Evolutionary conservation across 2,113 vertebrate genomes (phyloP).

Genomic region (Microtus oregoni): DNA sequence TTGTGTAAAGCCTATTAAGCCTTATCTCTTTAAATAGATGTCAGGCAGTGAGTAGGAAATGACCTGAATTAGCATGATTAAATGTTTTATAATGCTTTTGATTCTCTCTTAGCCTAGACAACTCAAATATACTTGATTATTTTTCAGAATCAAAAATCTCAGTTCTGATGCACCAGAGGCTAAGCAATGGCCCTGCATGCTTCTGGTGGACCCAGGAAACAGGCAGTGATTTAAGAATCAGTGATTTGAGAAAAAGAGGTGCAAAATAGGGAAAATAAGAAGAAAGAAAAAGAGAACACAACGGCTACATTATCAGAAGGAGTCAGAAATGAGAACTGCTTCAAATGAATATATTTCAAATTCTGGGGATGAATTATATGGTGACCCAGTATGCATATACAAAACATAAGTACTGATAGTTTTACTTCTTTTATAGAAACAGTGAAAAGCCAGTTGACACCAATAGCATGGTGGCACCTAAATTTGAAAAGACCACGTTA

Average conservation of each 20-base stretch:
- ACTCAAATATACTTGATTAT: constrained; percentile 39
- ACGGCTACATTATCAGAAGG: not conserved
- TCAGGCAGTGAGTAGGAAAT: constrained; percentile 65
- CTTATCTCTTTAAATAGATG: constrained; percentile 60
- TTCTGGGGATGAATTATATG: not conserved
- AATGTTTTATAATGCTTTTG: constrained; percentile 41
- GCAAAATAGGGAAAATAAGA: not conserved
- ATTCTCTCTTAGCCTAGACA: constrained; percentile 57
- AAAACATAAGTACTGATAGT: not conserved
- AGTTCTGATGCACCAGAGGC: not conserved
- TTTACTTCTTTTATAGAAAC: not conserved
- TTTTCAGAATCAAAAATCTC: constrained; percentile 20
- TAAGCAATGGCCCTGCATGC: not conserved
- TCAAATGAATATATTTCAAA: not conserved
- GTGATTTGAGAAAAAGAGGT: not conserved
- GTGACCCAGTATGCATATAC: not conserved
- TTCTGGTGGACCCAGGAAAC: not conserved
- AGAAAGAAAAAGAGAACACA: not conserved
- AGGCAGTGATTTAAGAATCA: not conserved
- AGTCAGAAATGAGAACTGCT: not conserved
- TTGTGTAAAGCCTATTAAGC: constrained; percentile 57
- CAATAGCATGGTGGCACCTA: not conserved
- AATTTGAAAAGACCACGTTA: not conserved
- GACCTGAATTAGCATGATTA: constrained; percentile 70
- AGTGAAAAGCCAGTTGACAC: constrained; percentile 9